Conservation (phyloP, 2,113 vertebrate genomes). For the Salvelinus sp. region DNA sequence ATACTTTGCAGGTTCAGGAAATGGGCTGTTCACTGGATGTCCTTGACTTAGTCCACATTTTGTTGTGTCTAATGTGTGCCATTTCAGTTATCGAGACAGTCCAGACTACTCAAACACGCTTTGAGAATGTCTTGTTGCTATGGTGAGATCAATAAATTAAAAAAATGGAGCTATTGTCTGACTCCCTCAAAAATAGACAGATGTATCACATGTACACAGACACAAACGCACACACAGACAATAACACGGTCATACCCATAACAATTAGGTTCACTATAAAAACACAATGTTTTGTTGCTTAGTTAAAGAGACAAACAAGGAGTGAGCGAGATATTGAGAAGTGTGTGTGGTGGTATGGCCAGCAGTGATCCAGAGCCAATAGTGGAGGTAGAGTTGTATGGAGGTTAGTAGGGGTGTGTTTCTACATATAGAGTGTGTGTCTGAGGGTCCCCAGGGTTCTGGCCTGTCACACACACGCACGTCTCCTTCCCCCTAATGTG, state of each 20-base stretch:
- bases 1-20: not conserved
- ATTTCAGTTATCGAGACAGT: too few species aligned
- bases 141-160: not conserved
- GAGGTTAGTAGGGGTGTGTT: not conserved
- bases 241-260: not conserved
- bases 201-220: not conserved
- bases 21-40: too few species aligned
- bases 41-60: too few species aligned
- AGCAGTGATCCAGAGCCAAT: not conserved
- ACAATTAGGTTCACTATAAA: not conserved
- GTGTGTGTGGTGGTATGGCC: not conserved
- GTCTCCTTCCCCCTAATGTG: not conserved
- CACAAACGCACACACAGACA: not conserved
- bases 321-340: not conserved
- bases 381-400: not conserved
- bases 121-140: not conserved
- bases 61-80: too few species aligned
- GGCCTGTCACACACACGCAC: slow-evolving; percentile 6
- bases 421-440: slow-evolving; percentile 8
- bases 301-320: not conserved
- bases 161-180: not conserved
- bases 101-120: too few species aligned
- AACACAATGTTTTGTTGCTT: not conserved
- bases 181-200: not conserved
- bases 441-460: not conserved